Base-by-base conservation (phyloP, 2,797 vertebrate genomes). In the Pangasius sanitwongsei region DNA sequence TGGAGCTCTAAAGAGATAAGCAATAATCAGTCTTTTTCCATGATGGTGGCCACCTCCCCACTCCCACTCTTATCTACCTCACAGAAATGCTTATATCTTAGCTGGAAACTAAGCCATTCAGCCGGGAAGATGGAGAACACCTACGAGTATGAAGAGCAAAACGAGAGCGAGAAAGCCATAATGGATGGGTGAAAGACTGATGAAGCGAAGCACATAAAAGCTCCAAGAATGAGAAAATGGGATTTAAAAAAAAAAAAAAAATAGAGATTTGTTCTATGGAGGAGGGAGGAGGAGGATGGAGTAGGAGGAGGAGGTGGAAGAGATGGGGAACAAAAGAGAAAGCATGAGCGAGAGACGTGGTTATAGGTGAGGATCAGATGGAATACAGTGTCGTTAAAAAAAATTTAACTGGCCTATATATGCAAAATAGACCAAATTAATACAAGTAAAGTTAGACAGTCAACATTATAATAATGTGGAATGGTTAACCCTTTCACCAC, bases 141-240 rank as follows among this genome's bases (percentile, higher is more conserved):
- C 86, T 89, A 69, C 86, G 55, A 86, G 37, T 75, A 57, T 61
- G 28, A 74, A 67, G 48, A 50, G n/a, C 67, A 82, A 65, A 78
- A 82, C 34, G 61, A 41, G 63, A 83, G 25, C 82, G 25, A 83
- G 87, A 67, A 85, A 44, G 37, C 70, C 44, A 85, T 81, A 83
- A 86, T 75, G 78, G 77, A 72, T 86, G 75, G 85, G 13, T 75
- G 50, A 78, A 53, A 83, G 61, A 69, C 50, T 87, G 89, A 70
- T 84, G 63, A 86, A 83, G 81, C 63, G 74, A 85, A 69, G 53
- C 61, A 87, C 41, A 80, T 50, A 85, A 85, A 87, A 67, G 59
- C 63, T 57, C 31, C n/a, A 80, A 88, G 83, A 77, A 86, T 23
- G 55, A 87, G 74, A 70, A 63, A 63, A 81, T 87, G 63, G 74